A percentile compares a stretch with the other conserved stretches of the same genome.
Conservation (phyloP, 2,888 invertebrate genomes). For the Phyllotreta striolata region DNA sequence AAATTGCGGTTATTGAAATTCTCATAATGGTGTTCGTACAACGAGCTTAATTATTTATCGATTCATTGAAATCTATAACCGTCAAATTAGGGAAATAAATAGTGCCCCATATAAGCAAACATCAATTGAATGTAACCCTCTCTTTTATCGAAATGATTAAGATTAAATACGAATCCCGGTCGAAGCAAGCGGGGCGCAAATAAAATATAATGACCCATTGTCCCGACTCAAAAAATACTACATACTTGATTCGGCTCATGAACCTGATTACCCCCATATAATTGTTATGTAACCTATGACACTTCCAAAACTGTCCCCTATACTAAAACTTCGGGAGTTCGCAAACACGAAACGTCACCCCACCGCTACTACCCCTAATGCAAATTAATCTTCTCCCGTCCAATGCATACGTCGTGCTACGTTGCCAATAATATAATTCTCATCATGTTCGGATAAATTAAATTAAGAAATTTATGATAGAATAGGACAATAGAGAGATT, state of each 20-base stretch:
- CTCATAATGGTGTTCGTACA: too few relatives aligned
- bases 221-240: conserved; percentile 30
- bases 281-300: conserved; percentile 39
- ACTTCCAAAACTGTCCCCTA: conserved; percentile 36
- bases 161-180: conserved; percentile 6
- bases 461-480: not conserved
- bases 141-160: conserved; percentile 7
- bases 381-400: conserved; percentile 55
- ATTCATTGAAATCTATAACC: not conserved
- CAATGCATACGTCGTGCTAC: conserved; percentile 40
- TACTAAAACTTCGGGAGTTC: conserved; percentile 32
- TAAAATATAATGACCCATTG: conserved; percentile 28
- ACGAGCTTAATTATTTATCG: too few relatives aligned
- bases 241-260: conserved; percentile 38
- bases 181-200: conserved; percentile 7
- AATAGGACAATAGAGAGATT: not conserved
- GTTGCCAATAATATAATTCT: conserved; percentile 23
- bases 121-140: conserved; percentile 10
- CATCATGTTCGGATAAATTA: not conserved
- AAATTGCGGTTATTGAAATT: too few relatives aligned
- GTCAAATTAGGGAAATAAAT: not conserved
- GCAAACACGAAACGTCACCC: conserved; percentile 39
- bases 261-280: conserved; percentile 36
- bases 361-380: conserved; percentile 44
- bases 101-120: not conserved